phyloP scores from a whole-genome alignment of 2,888 invertebrate species.

The Hetaerina titia region DNA sequence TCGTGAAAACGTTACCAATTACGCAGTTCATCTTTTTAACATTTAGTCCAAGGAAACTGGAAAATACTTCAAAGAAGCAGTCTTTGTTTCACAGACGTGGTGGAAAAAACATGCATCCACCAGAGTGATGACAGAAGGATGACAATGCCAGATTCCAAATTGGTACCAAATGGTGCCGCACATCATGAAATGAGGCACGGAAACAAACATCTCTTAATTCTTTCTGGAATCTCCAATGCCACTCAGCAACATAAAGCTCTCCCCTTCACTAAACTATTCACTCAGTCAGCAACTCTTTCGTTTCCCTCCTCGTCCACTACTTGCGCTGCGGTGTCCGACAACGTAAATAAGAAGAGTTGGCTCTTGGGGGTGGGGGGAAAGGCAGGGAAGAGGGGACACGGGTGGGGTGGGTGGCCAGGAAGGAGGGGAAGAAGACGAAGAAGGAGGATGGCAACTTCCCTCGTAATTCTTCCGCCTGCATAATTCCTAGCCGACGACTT shows the following conservation, averaged over 20 bases:
- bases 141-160: too few species aligned
- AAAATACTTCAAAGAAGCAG: too few species aligned
- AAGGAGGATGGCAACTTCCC: constrained; percentile 38
- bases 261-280: background rate
- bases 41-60: too few species aligned
- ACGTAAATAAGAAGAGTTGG: background rate
- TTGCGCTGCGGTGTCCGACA: background rate
- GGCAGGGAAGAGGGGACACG: background rate
- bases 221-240: background rate
- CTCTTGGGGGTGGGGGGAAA: background rate
- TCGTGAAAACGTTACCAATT: too few species aligned
- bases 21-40: too few species aligned
- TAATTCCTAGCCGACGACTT: constrained; percentile 53
- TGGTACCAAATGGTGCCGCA: too few species aligned
- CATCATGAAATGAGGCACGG: background rate
- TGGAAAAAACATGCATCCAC: too few species aligned
- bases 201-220: background rate
- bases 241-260: background rate
- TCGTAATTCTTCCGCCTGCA: constrained; percentile 64
- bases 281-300: background rate
- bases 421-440: background rate
- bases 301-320: background rate
- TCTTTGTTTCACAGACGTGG: too few species aligned
- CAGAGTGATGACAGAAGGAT: too few species aligned
- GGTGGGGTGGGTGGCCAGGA: background rate